These are phyloP conservation scores for Catocala nupta DNA, from an alignment of 2,888 invertebrate species.

Conservation along the genomic window DNA sequence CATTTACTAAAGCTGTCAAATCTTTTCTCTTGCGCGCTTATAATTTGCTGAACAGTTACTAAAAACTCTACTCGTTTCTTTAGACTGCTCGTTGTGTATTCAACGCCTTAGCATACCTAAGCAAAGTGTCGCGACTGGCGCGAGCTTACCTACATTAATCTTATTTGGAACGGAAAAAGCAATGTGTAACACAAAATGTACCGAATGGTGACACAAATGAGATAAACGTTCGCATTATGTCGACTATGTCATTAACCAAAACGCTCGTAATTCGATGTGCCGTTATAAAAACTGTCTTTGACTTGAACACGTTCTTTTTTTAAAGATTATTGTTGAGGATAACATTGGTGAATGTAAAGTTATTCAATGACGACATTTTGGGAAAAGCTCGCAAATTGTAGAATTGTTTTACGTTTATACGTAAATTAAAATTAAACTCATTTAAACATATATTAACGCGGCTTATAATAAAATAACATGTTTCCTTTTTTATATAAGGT, in stretches of 20 bases:
- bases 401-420: no score
- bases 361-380: neutral
- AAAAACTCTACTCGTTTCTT: no score
- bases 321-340: constrained; percentile 31
- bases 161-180: constrained; percentile 41
- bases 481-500: no score
- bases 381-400: no score
- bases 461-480: no score
- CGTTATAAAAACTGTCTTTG: constrained; percentile 59
- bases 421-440: no score
- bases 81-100: no score
- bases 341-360: constrained; percentile 46
- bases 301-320: constrained; percentile 36
- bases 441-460: no score
- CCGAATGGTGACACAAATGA: constrained; percentile 46
- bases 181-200: constrained; percentile 40
- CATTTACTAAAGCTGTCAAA: no score
- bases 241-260: constrained; percentile 55
- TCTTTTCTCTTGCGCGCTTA: no score
- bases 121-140: constrained; percentile 17
- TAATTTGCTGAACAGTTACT: no score
- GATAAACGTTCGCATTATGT: constrained; percentile 47
- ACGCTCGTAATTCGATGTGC: constrained; percentile 56
- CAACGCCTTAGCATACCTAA: neutral
- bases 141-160: constrained; percentile 32